Percentiles rank a stretch among this genome's conserved stretches.
phyloP scores from a whole-genome alignment of 2,888 invertebrate species.

The Crioceris asparagi region DNA sequence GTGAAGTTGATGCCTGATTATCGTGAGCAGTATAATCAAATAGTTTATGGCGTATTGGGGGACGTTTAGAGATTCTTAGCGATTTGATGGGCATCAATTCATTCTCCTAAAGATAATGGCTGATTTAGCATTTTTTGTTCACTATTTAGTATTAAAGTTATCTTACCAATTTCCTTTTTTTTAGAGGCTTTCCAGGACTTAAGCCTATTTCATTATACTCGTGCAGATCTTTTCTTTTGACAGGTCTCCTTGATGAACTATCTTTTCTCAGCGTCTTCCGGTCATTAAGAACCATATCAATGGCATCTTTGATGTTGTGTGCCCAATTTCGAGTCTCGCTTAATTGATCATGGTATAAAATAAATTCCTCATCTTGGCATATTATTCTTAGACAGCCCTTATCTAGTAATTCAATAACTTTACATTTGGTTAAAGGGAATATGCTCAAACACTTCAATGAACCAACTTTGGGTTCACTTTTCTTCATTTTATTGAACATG shows the following conservation, averaged over 20 bases:
- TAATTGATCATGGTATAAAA: constrained; percentile 45
- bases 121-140: too few relatives aligned
- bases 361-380: constrained; percentile 47
- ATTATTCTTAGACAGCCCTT: constrained; percentile 50
- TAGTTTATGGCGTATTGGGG: too few relatives aligned
- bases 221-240: constrained; percentile 45
- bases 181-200: constrained; percentile 42
- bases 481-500: constrained; percentile 58
- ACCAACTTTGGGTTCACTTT: constrained; percentile 45
- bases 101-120: too few relatives aligned
- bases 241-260: constrained; percentile 50
- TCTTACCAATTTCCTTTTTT: constrained; percentile 32
- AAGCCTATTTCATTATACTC: constrained; percentile 43
- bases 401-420: constrained; percentile 46
- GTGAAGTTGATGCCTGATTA: too few relatives aligned
- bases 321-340: constrained; percentile 49
- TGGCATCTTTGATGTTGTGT: constrained; percentile 43
- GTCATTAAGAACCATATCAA: constrained; percentile 46
- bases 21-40: too few relatives aligned
- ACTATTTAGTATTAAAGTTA: too few relatives aligned
- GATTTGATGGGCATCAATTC: too few relatives aligned
- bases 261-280: constrained; percentile 52
- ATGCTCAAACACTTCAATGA: constrained; percentile 55
- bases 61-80: too few relatives aligned
- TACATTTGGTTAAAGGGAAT: constrained; percentile 60